Percentiles rank a stretch among this genome's conserved stretches.
phyloP scores from a whole-genome alignment of 2,888 invertebrate genomes.

The Caenorhabditis sp. region DNA sequence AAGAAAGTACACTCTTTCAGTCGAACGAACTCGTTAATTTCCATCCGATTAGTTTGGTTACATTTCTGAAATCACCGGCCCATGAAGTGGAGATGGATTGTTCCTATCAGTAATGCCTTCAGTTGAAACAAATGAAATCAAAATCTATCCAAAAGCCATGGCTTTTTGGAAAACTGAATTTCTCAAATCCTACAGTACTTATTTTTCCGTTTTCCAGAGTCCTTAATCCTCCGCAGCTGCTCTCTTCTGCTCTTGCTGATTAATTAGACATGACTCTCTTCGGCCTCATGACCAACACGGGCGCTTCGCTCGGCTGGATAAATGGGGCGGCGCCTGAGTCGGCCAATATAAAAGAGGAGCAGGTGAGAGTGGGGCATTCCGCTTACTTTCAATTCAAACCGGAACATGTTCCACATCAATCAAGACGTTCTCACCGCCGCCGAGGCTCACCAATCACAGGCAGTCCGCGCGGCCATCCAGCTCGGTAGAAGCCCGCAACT shows the following conservation, averaged over 20 bases:
- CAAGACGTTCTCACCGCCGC: slow-evolving; percentile 35
- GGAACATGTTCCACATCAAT: slow-evolving; percentile 47
- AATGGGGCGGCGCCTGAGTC: slow-evolving; percentile 28
- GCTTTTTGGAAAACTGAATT: too few relatives aligned
- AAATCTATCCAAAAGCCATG: too few relatives aligned
- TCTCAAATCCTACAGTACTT: slow-evolving; percentile 8
- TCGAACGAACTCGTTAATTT: too few relatives aligned
- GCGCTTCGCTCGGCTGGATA: slow-evolving; percentile 28
- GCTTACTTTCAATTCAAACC: too few relatives aligned
- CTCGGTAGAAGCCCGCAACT: too few relatives aligned
- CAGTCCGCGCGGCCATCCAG: slow-evolving; percentile 19
- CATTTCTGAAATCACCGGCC: too few relatives aligned
- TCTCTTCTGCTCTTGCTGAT: background rate
- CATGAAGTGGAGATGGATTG: too few relatives aligned
- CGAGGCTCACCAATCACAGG: slow-evolving; percentile 24
- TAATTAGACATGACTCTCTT: slow-evolving; percentile 2
- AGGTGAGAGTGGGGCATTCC: too few relatives aligned
- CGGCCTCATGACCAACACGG: slow-evolving; percentile 27
- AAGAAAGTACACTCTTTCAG: too few relatives aligned
- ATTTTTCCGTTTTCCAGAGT: background rate
- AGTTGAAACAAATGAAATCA: too few relatives aligned
- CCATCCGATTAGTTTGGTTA: too few relatives aligned
- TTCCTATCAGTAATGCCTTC: too few relatives aligned
- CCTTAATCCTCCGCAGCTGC: background rate
- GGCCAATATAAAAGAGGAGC: background rate